Percentiles rank a stretch among this genome's conserved stretches.
Conservation (phyloP, 2,888 invertebrate genomes). For the Scaptomyza tumidula region DNA sequence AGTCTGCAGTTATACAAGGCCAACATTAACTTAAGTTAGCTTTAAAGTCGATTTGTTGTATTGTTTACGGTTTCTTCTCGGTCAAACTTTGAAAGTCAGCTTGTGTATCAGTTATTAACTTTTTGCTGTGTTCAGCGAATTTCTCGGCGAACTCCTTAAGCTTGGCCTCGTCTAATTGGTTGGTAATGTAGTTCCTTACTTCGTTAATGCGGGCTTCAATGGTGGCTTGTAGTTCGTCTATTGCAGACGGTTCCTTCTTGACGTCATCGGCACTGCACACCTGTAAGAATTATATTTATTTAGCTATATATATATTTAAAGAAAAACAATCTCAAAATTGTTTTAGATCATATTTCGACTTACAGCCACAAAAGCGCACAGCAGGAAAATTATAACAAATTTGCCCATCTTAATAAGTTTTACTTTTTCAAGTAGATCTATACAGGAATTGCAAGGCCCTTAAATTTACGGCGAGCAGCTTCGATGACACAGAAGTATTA, state of each 20-base stretch:
- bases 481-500: neutral
- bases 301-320: neutral
- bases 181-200: slow-evolving; percentile 4
- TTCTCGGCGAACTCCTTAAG: slow-evolving; percentile 6
- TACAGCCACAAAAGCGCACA: slow-evolving; percentile 30
- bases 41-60: neutral
- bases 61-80: slow-evolving; percentile 8
- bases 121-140: slow-evolving; percentile 12
- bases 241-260: neutral
- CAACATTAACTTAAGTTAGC: too few relatives aligned
- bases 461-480: slow-evolving; percentile 15
- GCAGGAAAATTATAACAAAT: slow-evolving; percentile 18
- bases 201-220: slow-evolving; percentile 5
- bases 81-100: slow-evolving; percentile 1
- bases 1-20: too few relatives aligned
- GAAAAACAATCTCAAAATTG: neutral
- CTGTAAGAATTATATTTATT: slow-evolving; percentile 4
- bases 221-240: slow-evolving; percentile 1
- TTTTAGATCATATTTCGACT: neutral
- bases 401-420: slow-evolving; percentile 20
- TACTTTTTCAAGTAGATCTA: slow-evolving; percentile 3
- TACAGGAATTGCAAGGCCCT: neutral
- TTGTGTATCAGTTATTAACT: slow-evolving; percentile 7
- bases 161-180: slow-evolving; percentile 1
- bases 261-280: slow-evolving; percentile 24